Percentiles rank a stretch among this genome's conserved stretches.
These are phyloP conservation scores for Dolichallabes microphthalmus DNA, from an alignment of 2,113 vertebrate species.

Conservation along the genomic window DNA sequence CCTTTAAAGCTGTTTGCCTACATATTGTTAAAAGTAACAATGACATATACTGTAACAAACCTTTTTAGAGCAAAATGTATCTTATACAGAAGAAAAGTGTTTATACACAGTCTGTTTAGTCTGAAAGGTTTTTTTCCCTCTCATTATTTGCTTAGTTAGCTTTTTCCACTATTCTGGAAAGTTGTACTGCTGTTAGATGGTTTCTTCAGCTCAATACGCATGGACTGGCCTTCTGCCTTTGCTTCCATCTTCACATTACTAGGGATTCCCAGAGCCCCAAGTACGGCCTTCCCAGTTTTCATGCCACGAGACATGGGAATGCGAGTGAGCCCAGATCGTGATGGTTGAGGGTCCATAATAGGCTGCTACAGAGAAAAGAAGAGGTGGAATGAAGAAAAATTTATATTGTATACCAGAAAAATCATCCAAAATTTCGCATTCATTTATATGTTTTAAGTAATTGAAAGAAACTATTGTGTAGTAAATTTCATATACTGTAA, in stretches of 20 bases:
- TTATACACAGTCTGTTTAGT: not conserved
- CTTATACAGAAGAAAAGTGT: not conserved
- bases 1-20: not conserved
- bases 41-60: not conserved
- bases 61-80: not conserved
- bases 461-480: not conserved
- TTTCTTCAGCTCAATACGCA: constrained; percentile 98
- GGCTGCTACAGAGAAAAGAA: constrained; percentile 71
- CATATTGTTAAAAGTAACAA: not conserved
- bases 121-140: not conserved
- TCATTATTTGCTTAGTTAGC: constrained; percentile 68
- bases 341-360: constrained; percentile 83
- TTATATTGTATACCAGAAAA: not conserved
- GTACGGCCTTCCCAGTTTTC: constrained; percentile 91
- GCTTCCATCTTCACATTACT: constrained; percentile 88
- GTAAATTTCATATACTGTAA: not conserved
- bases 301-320: constrained; percentile 99
- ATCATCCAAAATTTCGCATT: not conserved
- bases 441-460: not conserved
- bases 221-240: constrained; percentile 88
- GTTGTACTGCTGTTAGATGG: constrained; percentile 76
- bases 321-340: constrained; percentile 85
- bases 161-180: constrained; percentile 85
- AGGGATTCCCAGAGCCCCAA: constrained; percentile 85
- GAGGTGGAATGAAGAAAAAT: constrained; percentile 11